Base-by-base conservation (phyloP, 1,140 invertebrate genomes). In the Drosophila navojoa region DNA sequence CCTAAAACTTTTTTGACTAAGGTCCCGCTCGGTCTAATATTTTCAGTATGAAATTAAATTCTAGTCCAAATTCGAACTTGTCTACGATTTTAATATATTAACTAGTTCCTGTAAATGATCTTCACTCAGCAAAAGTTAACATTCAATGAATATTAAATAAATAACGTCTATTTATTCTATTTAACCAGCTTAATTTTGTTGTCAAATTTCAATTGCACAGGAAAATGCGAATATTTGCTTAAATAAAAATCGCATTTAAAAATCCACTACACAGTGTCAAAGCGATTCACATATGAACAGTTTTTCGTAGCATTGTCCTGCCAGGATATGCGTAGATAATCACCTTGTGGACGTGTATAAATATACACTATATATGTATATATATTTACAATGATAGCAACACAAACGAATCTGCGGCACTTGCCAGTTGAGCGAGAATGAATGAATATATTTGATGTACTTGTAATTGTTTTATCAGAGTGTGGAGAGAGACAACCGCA, bases 401-500 rank as follows among this genome's bases (percentile, higher is more conserved):
- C 32, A 29, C 38, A 22, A 50, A 67, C 49, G 57, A 35, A n/a
- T 47, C 57, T 45, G 55, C 57, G 47, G 35, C 27, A 4, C 27
- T 5, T 29, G 27, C 4, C 27, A 29, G 27, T 29, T 29, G 27
- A 29, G 4, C 59, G 49, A 70, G 38, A 63, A 16, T 70, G 27
- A 67, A n/a, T n/a, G n/a, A 25, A 69, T 71, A 52, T 59, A 32
- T 50, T 40, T 47, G 19, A 22, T 69, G 68, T 60, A 71, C 27
- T 72, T 67, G 15, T 61, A 45, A 59, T 68, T 62, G 35, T 38
- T 59, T 71, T 81, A 29, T 38, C 60, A 35, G 42, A 38, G 53
- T 72, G 50, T 42, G 42, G 54, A 66, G 62, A 47, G 71, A 77
- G 71, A 74, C 77, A 81, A 89, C 90, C 90, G 81, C 79, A 91